Base-by-base conservation (phyloP, 2,888 invertebrate genomes). In the Helobdella robusta region DNA sequence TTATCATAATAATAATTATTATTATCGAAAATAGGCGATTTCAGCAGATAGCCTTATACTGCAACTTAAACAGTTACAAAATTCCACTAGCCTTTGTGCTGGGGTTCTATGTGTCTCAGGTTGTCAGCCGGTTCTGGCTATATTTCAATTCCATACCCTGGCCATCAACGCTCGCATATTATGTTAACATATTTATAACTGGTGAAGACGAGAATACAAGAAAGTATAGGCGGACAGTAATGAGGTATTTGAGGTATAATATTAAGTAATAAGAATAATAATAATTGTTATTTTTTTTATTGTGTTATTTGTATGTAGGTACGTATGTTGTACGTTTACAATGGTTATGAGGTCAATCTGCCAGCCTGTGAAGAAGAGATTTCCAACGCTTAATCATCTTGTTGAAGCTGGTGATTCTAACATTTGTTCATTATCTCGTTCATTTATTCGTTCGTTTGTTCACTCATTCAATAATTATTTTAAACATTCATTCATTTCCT, bases 311-410 rank as follows among this genome's bases (percentile, higher is more conserved):
- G 11, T 40, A 40, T 40, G 11, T 5, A 54, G 54, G 30, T 54
- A 54, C 25, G n/a, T 62, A 3, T 62, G 50, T 50, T 62, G 50
- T 50, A n/a, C 48, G 3, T 62, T 50, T 23, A 30, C 32, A 4
- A n/a, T 50, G 28, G 28, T 28, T 4, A 48, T 62, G 50, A 62
- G 62, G 34, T 50, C 28, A 15, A 48, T 62, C 11, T 50, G 48
- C 20, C n/a, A 23, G 5, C 50, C 62, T 18, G 62, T 62, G n/a
- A 48, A 62, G 20, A 62, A 62, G 34, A 62, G 62, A 25, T 62
- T 62, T 48, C 62, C 62, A 25, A 62, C 28, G 15, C 18, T 62
- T 50, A n/a, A 30, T n/a, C 48, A 62, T 46, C 25, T 62, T 18
- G 50, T 50, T n/a, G 28, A 23, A 2, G 62, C 50, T 5, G 62